Evolutionary conservation across 2,888 invertebrate genomes (phyloP).

Genomic region (Drymonia ruficornis): DNA sequence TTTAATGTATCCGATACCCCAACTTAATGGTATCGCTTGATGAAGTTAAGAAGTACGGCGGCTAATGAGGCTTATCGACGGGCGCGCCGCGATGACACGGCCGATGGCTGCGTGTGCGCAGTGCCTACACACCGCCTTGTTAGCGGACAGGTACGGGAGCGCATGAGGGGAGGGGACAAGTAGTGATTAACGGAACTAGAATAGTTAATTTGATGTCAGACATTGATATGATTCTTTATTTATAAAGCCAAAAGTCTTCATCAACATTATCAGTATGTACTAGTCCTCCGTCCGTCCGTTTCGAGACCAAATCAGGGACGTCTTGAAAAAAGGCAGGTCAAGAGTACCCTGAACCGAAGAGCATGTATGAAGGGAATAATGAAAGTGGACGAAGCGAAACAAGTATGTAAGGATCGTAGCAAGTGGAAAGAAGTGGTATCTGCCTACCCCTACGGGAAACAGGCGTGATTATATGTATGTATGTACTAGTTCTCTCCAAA

Average conservation of each 20-base stretch:
- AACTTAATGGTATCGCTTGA: constrained; percentile 58
- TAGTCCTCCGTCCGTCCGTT: too few species aligned
- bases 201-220: constrained; percentile 6
- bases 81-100: constrained; percentile 66
- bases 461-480: too few species aligned
- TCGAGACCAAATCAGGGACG: too few species aligned
- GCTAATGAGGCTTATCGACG: constrained; percentile 78
- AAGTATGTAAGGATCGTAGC: too few species aligned
- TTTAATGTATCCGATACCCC: constrained; percentile 33
- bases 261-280: too few species aligned
- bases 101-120: constrained; percentile 69
- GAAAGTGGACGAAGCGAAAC: too few species aligned
- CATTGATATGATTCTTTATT: neutral
- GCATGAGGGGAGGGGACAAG: constrained; percentile 1
- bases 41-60: constrained; percentile 67
- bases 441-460: too few species aligned
- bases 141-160: constrained; percentile 47
- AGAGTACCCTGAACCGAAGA: too few species aligned
- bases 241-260: neutral
- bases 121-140: constrained; percentile 60
- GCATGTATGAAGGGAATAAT: too few species aligned
- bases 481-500: too few species aligned
- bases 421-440: too few species aligned
- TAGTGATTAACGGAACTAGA: constrained; percentile 17
- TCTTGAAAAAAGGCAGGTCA: too few species aligned